These are phyloP conservation scores for Peromyscus nudipes DNA, from an alignment of 2,797 vertebrate species.

Conservation along the genomic window DNA sequence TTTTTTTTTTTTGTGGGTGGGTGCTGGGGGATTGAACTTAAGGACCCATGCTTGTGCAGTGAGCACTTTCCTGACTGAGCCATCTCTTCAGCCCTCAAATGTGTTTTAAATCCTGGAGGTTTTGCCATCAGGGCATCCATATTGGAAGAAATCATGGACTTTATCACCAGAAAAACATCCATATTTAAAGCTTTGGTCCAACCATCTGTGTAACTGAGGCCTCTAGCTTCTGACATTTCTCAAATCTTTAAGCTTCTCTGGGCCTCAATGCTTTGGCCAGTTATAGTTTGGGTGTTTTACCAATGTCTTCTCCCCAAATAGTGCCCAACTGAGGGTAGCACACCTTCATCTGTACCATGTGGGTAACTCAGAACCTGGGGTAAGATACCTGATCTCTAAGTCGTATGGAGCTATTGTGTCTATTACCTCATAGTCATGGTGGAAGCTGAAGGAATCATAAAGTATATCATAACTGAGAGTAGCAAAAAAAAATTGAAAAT, in stretches of 20 bases:
- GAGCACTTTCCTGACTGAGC: background rate
- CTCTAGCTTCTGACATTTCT: background rate
- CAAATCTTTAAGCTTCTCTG: background rate
- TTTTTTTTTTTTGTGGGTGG: too few relatives aligned
- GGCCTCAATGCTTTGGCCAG: background rate
- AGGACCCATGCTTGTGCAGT: background rate
- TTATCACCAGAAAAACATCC: background rate
- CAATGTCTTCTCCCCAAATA: background rate
- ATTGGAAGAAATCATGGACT: conserved; percentile 44
- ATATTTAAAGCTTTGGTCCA: conserved; percentile 23
- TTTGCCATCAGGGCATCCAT: background rate
- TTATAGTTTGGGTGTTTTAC: background rate
- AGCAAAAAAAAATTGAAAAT: conserved; percentile 27
- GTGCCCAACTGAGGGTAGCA: background rate
- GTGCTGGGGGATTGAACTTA: background rate
- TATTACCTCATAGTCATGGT: background rate
- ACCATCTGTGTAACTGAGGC: conserved; percentile 32
- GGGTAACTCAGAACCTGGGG: background rate
- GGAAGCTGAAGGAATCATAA: background rate
- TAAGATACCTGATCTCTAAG: background rate
- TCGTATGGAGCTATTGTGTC: background rate
- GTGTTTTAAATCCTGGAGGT: conserved; percentile 24
- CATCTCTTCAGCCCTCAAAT: background rate
- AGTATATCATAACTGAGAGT: background rate
- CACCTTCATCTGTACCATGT: background rate